Conservation (phyloP, 2,888 invertebrate species). For the Thereva nobilitata region DNA sequence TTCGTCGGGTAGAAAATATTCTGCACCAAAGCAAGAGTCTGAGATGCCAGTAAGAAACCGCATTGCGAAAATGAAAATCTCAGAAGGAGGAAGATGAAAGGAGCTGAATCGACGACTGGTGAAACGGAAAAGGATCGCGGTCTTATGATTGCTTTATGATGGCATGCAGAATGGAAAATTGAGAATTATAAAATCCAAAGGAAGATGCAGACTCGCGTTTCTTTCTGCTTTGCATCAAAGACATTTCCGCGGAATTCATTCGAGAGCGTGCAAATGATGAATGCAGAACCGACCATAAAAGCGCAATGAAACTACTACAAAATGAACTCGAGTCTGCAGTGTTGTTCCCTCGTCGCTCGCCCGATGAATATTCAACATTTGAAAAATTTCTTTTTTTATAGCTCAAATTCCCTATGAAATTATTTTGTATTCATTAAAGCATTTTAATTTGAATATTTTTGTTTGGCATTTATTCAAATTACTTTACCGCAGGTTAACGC, state of each 20-base stretch:
- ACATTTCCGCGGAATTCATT: too few species aligned
- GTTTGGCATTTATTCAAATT: constrained; percentile 19
- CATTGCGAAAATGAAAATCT: constrained; percentile 31
- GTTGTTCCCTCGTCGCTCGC: too few species aligned
- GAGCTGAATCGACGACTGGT: constrained; percentile 1
- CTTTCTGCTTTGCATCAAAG: too few species aligned
- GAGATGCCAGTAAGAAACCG: constrained; percentile 25
- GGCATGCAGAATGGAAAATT: constrained; percentile 27
- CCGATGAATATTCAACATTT: too few species aligned
- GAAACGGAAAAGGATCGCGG: constrained; percentile 21
- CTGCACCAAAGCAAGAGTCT: not conserved
- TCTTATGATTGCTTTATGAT: constrained; percentile 31
- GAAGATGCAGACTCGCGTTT: too few species aligned
- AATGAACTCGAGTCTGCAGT: too few species aligned
- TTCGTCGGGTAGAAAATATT: not conserved
- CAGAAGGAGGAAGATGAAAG: constrained; percentile 6
- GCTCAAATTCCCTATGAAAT: too few species aligned
- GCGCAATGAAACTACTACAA: too few species aligned
- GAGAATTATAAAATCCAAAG: constrained; percentile 10
- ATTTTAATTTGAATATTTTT: constrained; percentile 25
- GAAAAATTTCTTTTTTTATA: too few species aligned
- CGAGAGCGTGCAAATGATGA: too few species aligned
- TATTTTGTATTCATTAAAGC: too few species aligned
- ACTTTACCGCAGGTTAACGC: constrained; percentile 17
- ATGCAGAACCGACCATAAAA: too few species aligned